Evolutionary conservation across 1,140 invertebrate genomes (phyloP).

Genomic region (Leptopilina clavipes): DNA sequence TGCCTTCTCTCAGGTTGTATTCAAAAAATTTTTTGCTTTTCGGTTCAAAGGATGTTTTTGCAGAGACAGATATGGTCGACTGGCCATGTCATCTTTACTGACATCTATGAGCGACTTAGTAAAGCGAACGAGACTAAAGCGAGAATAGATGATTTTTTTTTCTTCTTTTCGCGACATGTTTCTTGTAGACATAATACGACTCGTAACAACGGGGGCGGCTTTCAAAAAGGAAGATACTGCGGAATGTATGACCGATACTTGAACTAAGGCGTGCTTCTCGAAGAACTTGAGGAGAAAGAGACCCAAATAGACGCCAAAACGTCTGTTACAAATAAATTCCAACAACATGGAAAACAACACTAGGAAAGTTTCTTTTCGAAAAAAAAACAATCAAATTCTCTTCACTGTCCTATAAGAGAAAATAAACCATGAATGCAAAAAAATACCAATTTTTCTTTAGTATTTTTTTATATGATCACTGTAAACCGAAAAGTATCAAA

Average conservation of each 20-base stretch:
- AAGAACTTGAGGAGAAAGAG: constrained; percentile 9
- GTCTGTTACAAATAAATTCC: constrained; percentile 16
- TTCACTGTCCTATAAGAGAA: too few species aligned
- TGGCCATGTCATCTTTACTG: neutral
- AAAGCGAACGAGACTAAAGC: neutral
- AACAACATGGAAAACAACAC: neutral
- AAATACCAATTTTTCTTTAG: too few species aligned
- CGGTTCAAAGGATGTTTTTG: neutral
- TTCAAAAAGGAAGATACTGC: constrained; percentile 54
- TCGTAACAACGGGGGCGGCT: constrained; percentile 57
- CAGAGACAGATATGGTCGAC: constrained; percentile 1
- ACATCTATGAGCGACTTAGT: constrained; percentile 14
- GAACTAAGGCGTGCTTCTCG: constrained; percentile 46
- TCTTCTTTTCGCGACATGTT: constrained; percentile 48
- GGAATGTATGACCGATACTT: constrained; percentile 63
- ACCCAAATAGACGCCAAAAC: constrained; percentile 7
- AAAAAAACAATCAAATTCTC: too few species aligned
- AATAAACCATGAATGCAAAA: too few species aligned
- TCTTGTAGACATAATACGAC: constrained; percentile 68
- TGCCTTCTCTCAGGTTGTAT: too few species aligned
- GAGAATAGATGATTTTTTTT: neutral
- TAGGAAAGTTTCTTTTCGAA: neutral
- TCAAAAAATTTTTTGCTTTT: neutral
- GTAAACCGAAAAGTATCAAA: too few species aligned
- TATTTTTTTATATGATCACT: too few species aligned